phyloP scores from a whole-genome alignment of 1,140 invertebrate species.

The Cyrtorhinus lividipennis region DNA sequence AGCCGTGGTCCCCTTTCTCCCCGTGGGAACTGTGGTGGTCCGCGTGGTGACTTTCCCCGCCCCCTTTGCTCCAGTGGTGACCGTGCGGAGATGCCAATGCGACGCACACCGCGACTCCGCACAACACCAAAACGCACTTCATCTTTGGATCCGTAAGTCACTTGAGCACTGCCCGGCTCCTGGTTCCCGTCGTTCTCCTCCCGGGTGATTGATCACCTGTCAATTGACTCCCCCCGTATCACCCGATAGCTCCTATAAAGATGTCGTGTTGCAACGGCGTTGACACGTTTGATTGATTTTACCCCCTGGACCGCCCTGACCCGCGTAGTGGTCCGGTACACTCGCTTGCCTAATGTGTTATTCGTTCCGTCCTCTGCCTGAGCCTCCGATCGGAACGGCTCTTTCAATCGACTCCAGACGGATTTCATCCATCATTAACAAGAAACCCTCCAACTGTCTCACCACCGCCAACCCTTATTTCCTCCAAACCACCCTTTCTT shows the following conservation, averaged over 20 bases:
- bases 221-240: too few species aligned
- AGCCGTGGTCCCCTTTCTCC: slow-evolving; percentile 39
- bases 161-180: background rate
- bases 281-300: background rate
- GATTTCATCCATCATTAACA: background rate
- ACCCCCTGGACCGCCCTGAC: background rate
- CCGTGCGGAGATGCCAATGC: background rate
- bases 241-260: background rate
- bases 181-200: background rate
- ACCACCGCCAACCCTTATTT: too few species aligned
- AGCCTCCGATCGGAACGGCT: background rate
- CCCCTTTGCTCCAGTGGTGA: slow-evolving; percentile 35
- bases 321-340: too few species aligned
- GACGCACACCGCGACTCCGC: background rate
- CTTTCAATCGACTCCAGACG: background rate
- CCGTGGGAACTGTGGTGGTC: slow-evolving; percentile 41
- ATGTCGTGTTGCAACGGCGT: background rate
- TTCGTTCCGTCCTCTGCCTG: background rate
- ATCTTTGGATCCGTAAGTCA: background rate
- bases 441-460: too few species aligned
- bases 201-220: background rate
- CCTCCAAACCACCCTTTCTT: too few species aligned
- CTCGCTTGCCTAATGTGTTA: background rate
- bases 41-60: slow-evolving; percentile 39
- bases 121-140: background rate